Conservation (phyloP, 2,888 invertebrate genomes). For the Tetragonula carbonaria region DNA sequence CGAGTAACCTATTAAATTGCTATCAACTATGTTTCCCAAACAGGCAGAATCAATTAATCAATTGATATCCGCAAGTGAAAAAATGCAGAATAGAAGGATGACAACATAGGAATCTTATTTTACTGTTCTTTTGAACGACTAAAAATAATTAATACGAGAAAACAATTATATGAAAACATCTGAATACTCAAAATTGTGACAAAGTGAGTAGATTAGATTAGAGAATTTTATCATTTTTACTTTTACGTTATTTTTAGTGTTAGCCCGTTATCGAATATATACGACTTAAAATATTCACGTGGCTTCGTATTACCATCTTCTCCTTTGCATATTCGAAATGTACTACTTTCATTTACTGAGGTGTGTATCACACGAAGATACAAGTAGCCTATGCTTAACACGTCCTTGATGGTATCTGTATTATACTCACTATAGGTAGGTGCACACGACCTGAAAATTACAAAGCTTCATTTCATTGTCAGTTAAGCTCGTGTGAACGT, state of each 20-base stretch:
- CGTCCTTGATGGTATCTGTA: constrained; percentile 62
- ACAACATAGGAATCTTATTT: background rate
- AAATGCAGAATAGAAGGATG: background rate
- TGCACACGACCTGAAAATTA: constrained; percentile 64
- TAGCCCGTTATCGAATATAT: background rate
- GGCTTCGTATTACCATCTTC: background rate
- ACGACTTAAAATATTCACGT: background rate
- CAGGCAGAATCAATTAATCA: background rate
- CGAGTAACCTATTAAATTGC: background rate
- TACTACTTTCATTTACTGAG: constrained; percentile 14
- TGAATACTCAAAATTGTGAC: background rate
- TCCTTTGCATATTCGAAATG: background rate
- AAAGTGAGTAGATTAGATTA: background rate
- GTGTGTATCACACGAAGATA: constrained; percentile 54
- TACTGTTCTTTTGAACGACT: background rate
- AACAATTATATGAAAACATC: background rate
- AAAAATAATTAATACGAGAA: background rate
- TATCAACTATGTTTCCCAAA: background rate
- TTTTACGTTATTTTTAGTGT: background rate
- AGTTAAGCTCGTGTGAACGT: constrained; percentile 63
- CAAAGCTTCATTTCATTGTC: constrained; percentile 65
- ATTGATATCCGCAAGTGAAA: constrained; percentile 6
- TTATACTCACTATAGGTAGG: constrained; percentile 44
- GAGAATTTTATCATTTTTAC: background rate
- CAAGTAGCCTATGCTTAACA: constrained; percentile 35